These are phyloP conservation scores for Pristionchus japonicus DNA, from an alignment of 2,888 invertebrate species.

Conservation along the genomic window DNA sequence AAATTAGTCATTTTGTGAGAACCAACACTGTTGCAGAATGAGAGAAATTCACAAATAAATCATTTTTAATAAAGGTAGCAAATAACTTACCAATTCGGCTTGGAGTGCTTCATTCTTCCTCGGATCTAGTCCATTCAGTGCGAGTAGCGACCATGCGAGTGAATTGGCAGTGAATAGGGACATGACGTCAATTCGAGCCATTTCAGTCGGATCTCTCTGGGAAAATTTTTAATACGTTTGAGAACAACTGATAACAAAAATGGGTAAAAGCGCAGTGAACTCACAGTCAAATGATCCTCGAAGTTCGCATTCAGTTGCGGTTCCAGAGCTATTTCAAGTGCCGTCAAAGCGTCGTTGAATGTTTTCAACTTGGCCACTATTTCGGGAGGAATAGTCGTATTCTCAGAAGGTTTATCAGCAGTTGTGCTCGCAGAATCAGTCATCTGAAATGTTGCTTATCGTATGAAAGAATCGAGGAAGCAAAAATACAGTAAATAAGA, in stretches of 20 bases:
- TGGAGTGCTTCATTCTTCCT: conserved; percentile 79
- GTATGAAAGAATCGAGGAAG: too few species aligned
- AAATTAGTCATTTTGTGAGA: too few species aligned
- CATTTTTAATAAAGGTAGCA: not conserved
- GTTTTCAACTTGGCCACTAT: conserved; percentile 38
- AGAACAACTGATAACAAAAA: not conserved
- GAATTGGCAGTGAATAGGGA: conserved; percentile 83
- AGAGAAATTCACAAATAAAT: too few species aligned
- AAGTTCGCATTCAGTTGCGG: conserved; percentile 18
- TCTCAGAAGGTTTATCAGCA: not conserved
- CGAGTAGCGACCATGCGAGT: conserved; percentile 81
- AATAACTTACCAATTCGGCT: conserved; percentile 77
- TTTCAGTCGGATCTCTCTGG: conserved; percentile 76
- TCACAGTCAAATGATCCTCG: conserved; percentile 41
- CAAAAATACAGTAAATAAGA: not conserved
- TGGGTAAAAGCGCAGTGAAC: not conserved
- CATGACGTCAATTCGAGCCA: conserved; percentile 82
- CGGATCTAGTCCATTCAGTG: conserved; percentile 50
- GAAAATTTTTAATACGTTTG: not conserved
- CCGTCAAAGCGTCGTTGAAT: conserved; percentile 41
- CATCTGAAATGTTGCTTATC: conserved; percentile 2
- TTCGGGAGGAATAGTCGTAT: conserved; percentile 27
- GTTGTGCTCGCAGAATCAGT: conserved; percentile 18
- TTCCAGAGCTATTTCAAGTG: conserved; percentile 40
- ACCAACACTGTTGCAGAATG: too few species aligned